Evolutionary conservation across 2,113 vertebrate species (phyloP).

Genomic region (Triplophysa dalaica): DNA sequence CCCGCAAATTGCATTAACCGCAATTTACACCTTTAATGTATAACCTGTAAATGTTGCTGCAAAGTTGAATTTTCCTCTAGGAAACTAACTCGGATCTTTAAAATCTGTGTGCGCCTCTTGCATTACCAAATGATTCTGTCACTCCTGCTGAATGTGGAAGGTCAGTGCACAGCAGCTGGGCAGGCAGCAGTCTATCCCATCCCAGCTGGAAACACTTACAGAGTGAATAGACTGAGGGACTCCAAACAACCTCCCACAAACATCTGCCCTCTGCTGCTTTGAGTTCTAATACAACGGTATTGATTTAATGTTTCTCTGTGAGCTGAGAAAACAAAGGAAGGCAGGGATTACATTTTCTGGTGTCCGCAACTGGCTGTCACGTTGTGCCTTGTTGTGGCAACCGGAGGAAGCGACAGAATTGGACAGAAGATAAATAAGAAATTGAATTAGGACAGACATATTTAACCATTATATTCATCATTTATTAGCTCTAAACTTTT

Average conservation of each 20-base stretch:
- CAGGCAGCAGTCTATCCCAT: conserved; percentile 39
- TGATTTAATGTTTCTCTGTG: conserved; percentile 27
- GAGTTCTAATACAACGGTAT: conserved; percentile 33
- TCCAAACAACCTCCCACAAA: conserved; percentile 37
- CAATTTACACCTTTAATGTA: background rate
- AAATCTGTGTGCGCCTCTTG: background rate
- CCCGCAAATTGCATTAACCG: too few species aligned
- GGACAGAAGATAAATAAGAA: too few species aligned
- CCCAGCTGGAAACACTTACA: conserved; percentile 43
- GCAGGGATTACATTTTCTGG: background rate
- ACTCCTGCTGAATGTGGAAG: conserved; percentile 35
- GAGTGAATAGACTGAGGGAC: conserved; percentile 29
- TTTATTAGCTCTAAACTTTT: too few species aligned
- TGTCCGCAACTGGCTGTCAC: background rate
- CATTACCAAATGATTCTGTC: conserved; percentile 31
- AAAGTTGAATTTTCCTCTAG: background rate
- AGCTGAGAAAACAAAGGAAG: background rate
- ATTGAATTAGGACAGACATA: too few species aligned
- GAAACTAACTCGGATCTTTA: background rate
- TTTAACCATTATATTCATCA: too few species aligned
- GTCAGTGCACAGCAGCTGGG: conserved; percentile 44
- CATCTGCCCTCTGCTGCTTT: conserved; percentile 48
- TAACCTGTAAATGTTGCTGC: background rate
- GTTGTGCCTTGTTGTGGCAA: background rate
- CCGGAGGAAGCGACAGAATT: background rate